Evolutionary conservation across 30 jellyfish, hydroid and myxozoan species (phyloP).

Genomic region (Cassiopea xamachana): DNA sequence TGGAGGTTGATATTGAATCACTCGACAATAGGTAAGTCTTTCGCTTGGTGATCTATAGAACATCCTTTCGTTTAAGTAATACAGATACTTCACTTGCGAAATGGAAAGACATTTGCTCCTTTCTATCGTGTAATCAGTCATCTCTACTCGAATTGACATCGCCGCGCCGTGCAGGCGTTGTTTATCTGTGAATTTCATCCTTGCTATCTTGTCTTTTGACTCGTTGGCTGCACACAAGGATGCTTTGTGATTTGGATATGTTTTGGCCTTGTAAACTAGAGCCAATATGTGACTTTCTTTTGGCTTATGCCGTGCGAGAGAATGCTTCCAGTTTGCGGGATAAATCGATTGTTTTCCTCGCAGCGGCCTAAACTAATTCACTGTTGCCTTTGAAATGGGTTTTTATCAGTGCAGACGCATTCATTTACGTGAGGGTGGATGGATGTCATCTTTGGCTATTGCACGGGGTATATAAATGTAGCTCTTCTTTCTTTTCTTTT

Average conservation of each 20-base stretch:
- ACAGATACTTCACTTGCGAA: neutral
- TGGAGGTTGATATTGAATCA: slow-evolving; percentile 59
- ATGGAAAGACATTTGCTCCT: slow-evolving; percentile 38
- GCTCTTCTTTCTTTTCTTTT: neutral
- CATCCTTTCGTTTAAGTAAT: neutral
- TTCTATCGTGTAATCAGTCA: slow-evolving; percentile 60
- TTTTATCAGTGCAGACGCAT: slow-evolving; percentile 53
- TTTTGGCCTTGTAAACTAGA: slow-evolving; percentile 4
- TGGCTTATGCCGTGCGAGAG: slow-evolving; percentile 27
- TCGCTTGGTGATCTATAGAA: neutral
- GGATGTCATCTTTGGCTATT: neutral
- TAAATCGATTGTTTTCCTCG: slow-evolving; percentile 40
- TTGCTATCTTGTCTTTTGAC: slow-evolving; percentile 47
- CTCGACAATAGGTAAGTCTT: slow-evolving; percentile 37
- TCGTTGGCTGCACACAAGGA: slow-evolving; percentile 14
- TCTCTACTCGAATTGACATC: slow-evolving; percentile 52
- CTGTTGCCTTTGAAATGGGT: slow-evolving; percentile 47
- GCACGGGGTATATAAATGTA: neutral
- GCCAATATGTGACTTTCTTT: slow-evolving; percentile 12
- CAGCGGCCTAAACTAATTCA: slow-evolving; percentile 68
- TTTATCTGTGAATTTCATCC: slow-evolving; percentile 59
- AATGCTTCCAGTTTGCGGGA: slow-evolving; percentile 73
- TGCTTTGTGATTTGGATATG: slow-evolving; percentile 41
- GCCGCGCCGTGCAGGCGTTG: slow-evolving; percentile 83
- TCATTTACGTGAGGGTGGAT: slow-evolving; percentile 45